Evolutionary conservation across 2,113 vertebrate genomes (phyloP), one percentile per base, ranked within the genome.

Genomic region (Cavia porcellus): DNA sequence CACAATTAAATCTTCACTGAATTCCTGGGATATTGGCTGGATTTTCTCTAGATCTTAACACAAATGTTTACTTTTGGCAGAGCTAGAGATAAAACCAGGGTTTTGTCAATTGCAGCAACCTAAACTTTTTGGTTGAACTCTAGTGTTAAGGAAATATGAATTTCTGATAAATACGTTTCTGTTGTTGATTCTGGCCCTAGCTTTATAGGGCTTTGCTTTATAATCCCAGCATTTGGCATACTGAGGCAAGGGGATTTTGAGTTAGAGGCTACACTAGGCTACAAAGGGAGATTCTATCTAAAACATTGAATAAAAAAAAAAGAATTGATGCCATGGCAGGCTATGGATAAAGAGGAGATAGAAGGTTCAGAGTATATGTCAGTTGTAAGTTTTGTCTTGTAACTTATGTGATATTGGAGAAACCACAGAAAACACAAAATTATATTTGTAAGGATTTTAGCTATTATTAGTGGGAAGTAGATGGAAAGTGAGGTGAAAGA

Each of bases 401-500:
- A 88, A 32, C 32, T 96, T 82, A 52, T 45, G 35, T 45, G 75
- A 17, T 92, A 28, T n/a, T 86, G 86, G 35, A 84, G 66, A 93
- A 88, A 80, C 81, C 77, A 42, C 77, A 82, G 72, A 64, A 81
- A 90, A 61, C 52, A 66, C 30, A 77, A 80, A 82, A 80, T 14
- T 64, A 80, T 38, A 64, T 66, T n/a, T 55, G 52, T 62, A 66
- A 88, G 30, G 55, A 82, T 89, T 88, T 91, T 32, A 95, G 59
- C 89, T 91, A 91, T 70, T 57, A 52, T 68, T 86, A 88, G 32
- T 88, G 6, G 89, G 86, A 64, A 92, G 45, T 70, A 86, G 92
- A 89, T 77, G 61, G 38, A 38, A 55, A 32, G 20, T 84, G 28
- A 87, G 55, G 30, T 86, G 66, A 57, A 92, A 59, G 42, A 82